Evolutionary conservation across 2,888 invertebrate species (phyloP).

Genomic region (Heteromurus nitidus): DNA sequence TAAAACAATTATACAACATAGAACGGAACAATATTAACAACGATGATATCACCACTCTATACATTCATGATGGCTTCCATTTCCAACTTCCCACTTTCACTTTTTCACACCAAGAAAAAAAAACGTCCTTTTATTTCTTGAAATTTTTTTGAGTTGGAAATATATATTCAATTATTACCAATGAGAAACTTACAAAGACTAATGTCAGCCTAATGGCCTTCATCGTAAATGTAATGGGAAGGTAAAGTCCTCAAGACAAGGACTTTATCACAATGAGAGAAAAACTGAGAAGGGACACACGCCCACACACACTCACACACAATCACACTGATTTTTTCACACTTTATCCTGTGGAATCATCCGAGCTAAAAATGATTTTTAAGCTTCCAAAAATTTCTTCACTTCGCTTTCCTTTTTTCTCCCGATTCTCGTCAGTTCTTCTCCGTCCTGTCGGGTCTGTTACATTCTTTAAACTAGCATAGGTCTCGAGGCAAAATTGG

Average conservation of each 20-base stretch:
- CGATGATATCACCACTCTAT: not conserved
- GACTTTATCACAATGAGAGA: constrained; percentile 25
- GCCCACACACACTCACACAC: constrained; percentile 13
- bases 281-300: not conserved
- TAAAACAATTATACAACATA: constrained; percentile 25
- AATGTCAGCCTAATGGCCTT: constrained; percentile 42
- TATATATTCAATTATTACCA: no score
- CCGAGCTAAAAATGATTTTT: not conserved
- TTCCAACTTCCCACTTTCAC: constrained; percentile 43
- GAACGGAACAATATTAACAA: constrained; percentile 1
- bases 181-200: constrained; percentile 47
- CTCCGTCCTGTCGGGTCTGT: constrained; percentile 41
- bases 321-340: not conserved
- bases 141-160: no score
- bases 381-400: not conserved
- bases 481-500: constrained; percentile 32
- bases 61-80: no score
- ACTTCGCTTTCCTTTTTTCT: constrained; percentile 6
- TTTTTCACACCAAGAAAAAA: not conserved
- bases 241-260: constrained; percentile 33
- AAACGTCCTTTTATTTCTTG: no score
- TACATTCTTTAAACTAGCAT: constrained; percentile 57
- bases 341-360: constrained; percentile 6
- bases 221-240: constrained; percentile 37
- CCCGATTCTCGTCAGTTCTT: constrained; percentile 3